These are phyloP conservation scores for Irena cyanogastra DNA, from an alignment of 2,113 vertebrate species.

Conservation along the genomic window DNA sequence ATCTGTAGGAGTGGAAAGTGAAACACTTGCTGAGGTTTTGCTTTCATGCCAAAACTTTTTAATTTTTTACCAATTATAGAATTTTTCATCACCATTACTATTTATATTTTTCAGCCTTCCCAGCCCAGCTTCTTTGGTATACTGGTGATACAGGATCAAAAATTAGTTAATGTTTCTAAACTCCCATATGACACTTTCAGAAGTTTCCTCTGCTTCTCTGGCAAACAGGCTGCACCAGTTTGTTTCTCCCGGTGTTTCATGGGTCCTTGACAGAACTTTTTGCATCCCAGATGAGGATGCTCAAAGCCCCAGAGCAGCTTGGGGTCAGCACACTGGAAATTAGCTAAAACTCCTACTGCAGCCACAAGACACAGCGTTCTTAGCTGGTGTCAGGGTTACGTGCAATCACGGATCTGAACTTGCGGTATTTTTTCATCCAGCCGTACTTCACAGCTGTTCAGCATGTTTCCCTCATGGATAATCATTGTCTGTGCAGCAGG, in stretches of 20 bases:
- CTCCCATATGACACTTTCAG: not conserved
- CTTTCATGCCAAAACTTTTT: not conserved
- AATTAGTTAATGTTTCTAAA: not conserved
- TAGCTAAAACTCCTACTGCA: not conserved
- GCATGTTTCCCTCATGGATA: not conserved
- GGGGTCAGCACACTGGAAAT: not conserved
- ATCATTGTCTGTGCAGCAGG: not conserved
- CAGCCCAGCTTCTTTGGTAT: not conserved
- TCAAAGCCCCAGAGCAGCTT: not conserved
- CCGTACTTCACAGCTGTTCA: not conserved
- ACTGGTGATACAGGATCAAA: not conserved
- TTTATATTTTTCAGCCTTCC: not conserved
- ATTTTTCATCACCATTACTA: not conserved
- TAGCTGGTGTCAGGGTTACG: not conserved
- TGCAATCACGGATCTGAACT: not conserved
- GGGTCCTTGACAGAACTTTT: not conserved
- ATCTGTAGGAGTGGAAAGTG: not conserved
- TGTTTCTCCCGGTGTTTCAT: not conserved
- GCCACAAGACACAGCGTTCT: accelerated
- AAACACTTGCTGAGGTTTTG: not conserved
- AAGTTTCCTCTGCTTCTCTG: not conserved
- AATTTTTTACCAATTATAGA: not conserved
- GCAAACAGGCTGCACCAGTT: not conserved
- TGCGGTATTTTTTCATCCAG: not conserved
- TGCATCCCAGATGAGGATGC: not conserved